Conservation (phyloP, 2,113 vertebrate genomes). For the Pomatostomus ruficeps region DNA sequence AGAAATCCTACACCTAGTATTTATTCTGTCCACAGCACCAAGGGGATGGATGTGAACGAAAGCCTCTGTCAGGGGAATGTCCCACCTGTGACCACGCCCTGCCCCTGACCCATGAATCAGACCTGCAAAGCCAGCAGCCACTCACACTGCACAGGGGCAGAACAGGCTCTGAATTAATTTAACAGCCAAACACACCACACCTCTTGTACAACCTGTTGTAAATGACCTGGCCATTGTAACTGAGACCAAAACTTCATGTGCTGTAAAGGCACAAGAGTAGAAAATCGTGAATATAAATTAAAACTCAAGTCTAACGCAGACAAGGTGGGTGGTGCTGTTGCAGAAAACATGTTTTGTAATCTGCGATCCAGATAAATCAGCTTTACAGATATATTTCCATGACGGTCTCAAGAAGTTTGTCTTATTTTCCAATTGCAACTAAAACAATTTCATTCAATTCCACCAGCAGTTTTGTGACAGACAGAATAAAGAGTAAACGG, state of each 20-base stretch:
- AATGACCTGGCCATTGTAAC: background rate
- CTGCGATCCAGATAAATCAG: background rate
- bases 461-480: background rate
- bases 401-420: background rate
- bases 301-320: background rate
- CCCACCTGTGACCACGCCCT: background rate
- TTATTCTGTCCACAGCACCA: background rate
- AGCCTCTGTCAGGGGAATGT: rapidly evolving
- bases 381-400: background rate
- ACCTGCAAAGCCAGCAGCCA: background rate
- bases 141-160: background rate
- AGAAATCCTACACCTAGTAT: background rate
- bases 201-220: background rate
- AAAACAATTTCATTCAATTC: background rate
- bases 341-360: background rate
- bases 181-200: background rate
- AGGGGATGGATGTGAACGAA: background rate
- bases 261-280: background rate
- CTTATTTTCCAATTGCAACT: background rate
- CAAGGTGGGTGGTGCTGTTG: background rate
- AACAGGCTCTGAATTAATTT: background rate
- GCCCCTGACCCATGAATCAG: background rate
- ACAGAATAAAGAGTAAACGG: background rate
- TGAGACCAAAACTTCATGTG: rapidly evolving
- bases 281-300: background rate